phyloP scores from a whole-genome alignment of 2,797 vertebrate species.

The Pantherophis alleghaniensis region DNA sequence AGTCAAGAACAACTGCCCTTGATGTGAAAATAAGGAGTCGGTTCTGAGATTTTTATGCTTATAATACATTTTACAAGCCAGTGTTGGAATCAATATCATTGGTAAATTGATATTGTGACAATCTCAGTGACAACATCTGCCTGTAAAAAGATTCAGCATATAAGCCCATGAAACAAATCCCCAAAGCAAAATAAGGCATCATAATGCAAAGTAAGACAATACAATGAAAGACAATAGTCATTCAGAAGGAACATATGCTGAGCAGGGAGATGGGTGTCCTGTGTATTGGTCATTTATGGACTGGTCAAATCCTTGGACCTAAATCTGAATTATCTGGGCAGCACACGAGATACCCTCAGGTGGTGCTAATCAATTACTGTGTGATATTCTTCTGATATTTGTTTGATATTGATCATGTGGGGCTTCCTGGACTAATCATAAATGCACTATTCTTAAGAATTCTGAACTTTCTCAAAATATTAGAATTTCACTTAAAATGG shows the following conservation, averaged over 20 bases:
- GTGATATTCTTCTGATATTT: neutral
- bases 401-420: neutral
- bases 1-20: neutral
- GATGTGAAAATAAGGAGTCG: accelerated
- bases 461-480: neutral
- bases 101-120: neutral
- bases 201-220: neutral
- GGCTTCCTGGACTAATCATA: neutral
- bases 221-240: neutral
- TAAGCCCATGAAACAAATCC: neutral
- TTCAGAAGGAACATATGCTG: neutral
- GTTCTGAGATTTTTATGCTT: neutral
- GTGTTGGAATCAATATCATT: neutral
- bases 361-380: neutral
- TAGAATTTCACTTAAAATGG: neutral
- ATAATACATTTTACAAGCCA: neutral
- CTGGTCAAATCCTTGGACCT: neutral
- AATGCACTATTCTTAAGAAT: neutral
- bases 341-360: neutral
- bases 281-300: neutral
- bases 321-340: neutral
- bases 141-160: neutral
- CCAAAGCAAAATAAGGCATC: neutral
- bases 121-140: neutral
- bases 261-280: neutral